Evolutionary conservation across 2,888 invertebrate genomes (phyloP).

Genomic region (Troides helena): DNA sequence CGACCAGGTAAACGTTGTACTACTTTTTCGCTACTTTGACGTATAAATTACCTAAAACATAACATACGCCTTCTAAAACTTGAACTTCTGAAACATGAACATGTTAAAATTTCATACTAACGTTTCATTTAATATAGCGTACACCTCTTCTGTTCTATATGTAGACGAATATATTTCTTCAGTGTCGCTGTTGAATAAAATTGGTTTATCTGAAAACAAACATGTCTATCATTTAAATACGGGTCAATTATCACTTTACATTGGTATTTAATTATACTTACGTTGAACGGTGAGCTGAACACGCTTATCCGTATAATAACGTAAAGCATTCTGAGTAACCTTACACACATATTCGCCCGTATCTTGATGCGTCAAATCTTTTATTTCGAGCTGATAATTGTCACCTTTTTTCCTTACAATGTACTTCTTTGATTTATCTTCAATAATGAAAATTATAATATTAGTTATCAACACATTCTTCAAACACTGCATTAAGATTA

Average conservation of each 20-base stretch:
- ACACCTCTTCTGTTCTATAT: slow-evolving; percentile 62
- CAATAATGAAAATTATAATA: slow-evolving; percentile 24
- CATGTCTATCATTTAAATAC: slow-evolving; percentile 11
- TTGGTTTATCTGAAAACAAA: slow-evolving; percentile 60
- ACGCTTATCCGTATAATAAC: slow-evolving; percentile 62
- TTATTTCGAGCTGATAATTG: slow-evolving; percentile 58
- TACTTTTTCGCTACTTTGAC: too few relatives aligned
- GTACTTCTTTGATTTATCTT: slow-evolving; percentile 57
- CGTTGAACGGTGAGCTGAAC: slow-evolving; percentile 62
- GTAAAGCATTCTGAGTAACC: slow-evolving; percentile 62
- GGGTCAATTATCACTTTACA: slow-evolving; percentile 1
- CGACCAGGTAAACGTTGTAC: too few relatives aligned
- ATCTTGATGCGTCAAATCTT: slow-evolving; percentile 60
- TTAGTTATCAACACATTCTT: not conserved
- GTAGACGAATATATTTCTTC: slow-evolving; percentile 48
- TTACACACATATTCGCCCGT: slow-evolving; percentile 66
- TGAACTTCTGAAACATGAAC: not conserved
- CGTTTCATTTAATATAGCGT: slow-evolving; percentile 67
- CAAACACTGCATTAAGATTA: not conserved
- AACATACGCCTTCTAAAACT: not conserved
- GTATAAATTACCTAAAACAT: too few relatives aligned
- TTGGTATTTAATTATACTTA: slow-evolving; percentile 44
- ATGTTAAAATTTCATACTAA: slow-evolving; percentile 44
- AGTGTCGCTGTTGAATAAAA: slow-evolving; percentile 52
- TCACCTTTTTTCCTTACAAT: slow-evolving; percentile 45